These are phyloP conservation scores for Carcinoscorpius rotundicauda DNA, from an alignment of 1,140 invertebrate species.

Conservation along the genomic window DNA sequence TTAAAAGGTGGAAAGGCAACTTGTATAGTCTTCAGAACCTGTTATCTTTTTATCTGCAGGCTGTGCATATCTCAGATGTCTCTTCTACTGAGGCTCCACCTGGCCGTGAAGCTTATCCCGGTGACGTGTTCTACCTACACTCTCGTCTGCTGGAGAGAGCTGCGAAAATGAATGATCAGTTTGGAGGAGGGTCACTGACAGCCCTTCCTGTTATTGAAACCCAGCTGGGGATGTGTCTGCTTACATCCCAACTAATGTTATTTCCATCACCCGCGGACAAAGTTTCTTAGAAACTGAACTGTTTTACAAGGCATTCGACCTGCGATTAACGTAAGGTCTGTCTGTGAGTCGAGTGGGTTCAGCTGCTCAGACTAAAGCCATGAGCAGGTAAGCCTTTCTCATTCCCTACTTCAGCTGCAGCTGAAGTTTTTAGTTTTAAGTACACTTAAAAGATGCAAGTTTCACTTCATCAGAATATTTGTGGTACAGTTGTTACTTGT, in stretches of 20 bases:
- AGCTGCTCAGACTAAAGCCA: slow-evolving; percentile 98
- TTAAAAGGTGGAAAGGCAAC: background rate
- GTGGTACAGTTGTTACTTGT: background rate
- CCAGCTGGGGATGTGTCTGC: slow-evolving; percentile 99
- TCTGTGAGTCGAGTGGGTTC: slow-evolving; percentile 99
- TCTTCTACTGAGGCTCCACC: slow-evolving; percentile 93
- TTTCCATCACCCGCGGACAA: slow-evolving; percentile 99
- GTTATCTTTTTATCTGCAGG: slow-evolving; percentile 35
- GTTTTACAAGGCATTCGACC: slow-evolving; percentile 99
- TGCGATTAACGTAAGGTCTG: slow-evolving; percentile 98
- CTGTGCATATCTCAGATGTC: slow-evolving; percentile 99
- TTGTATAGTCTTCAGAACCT: background rate
- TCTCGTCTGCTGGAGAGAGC: slow-evolving; percentile 98
- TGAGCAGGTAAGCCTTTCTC: slow-evolving; percentile 67
- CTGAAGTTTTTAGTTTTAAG: no score
- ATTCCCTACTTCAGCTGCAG: no score
- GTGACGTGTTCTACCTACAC: slow-evolving; percentile 99
- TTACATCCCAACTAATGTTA: slow-evolving; percentile 99
- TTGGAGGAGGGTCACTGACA: slow-evolving; percentile 95
- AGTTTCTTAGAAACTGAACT: slow-evolving; percentile 99
- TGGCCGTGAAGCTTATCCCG: slow-evolving; percentile 99
- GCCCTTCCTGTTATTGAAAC: slow-evolving; percentile 58
- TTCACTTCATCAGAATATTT: background rate
- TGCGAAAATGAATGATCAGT: slow-evolving; percentile 95
- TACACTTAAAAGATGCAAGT: no score